Percentiles rank a stretch among this genome's conserved stretches.
These are phyloP conservation scores for Patella ulyssiponensis DNA, from an alignment of 2,888 invertebrate species.

Conservation along the genomic window DNA sequence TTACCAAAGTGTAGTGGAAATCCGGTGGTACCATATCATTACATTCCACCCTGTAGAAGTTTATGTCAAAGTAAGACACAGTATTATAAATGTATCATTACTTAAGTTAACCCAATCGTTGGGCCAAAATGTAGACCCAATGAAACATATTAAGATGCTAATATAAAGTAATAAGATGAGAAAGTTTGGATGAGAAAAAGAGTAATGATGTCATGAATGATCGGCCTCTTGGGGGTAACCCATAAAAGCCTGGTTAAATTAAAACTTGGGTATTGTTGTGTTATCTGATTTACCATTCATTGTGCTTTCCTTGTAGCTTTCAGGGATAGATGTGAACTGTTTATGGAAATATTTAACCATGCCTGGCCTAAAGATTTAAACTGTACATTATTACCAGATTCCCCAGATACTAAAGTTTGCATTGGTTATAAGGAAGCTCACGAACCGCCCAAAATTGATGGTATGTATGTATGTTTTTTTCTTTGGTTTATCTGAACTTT, in stretches of 20 bases:
- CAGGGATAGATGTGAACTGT: slow-evolving; percentile 52
- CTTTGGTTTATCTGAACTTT: too few species aligned
- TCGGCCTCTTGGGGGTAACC: too few species aligned
- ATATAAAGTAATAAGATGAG: too few species aligned
- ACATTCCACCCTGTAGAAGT: slow-evolving; percentile 60
- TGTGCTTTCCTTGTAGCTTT: slow-evolving; percentile 40
- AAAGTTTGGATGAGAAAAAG: too few species aligned
- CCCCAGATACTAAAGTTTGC: slow-evolving; percentile 52
- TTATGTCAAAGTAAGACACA: slow-evolving; percentile 54
- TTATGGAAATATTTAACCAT: slow-evolving; percentile 54
- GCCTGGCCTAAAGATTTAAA: slow-evolving; percentile 50
- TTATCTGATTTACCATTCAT: background rate
- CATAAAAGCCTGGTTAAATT: too few species aligned
- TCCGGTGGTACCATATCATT: slow-evolving; percentile 41
- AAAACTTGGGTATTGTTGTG: too few species aligned
- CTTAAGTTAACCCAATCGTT: too few species aligned
- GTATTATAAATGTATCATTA: background rate
- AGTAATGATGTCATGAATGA: too few species aligned
- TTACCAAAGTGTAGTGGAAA: slow-evolving; percentile 55
- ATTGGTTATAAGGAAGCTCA: slow-evolving; percentile 57
- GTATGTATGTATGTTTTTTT: too few species aligned
- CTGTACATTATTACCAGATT: slow-evolving; percentile 56
- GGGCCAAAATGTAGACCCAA: too few species aligned
- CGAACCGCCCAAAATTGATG: slow-evolving; percentile 42
- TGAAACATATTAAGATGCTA: too few species aligned